These are phyloP conservation scores for Cerceris ruficornis DNA, from an alignment of 2,888 invertebrate species.

Conservation along the genomic window DNA sequence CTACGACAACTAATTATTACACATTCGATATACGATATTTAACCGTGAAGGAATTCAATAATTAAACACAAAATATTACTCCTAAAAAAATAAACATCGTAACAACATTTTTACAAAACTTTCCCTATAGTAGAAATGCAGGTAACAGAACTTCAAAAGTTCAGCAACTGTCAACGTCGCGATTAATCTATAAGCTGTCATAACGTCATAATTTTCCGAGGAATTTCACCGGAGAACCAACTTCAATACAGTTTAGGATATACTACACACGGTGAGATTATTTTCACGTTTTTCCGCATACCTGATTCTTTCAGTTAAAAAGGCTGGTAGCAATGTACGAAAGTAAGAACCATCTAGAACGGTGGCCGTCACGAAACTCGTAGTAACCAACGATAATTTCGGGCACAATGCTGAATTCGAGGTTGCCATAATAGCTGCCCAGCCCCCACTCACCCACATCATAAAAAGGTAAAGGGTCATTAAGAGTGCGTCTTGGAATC, in stretches of 20 bases:
- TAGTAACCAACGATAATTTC: constrained; percentile 62
- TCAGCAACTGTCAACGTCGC: too few relatives aligned
- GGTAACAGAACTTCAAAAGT: too few relatives aligned
- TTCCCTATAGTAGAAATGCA: too few relatives aligned
- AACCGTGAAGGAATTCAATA: too few relatives aligned
- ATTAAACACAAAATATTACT: too few relatives aligned
- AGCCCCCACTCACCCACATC: constrained; percentile 66
- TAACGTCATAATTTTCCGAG: neutral
- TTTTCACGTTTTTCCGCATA: constrained; percentile 3
- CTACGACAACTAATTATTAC: too few relatives aligned
- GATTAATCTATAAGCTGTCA: too few relatives aligned
- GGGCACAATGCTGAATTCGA: constrained; percentile 70
- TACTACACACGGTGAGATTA: too few relatives aligned
- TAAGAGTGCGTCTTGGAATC: neutral
- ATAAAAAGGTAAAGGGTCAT: constrained; percentile 54
- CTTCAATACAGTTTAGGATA: too few relatives aligned
- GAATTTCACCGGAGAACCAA: neutral
- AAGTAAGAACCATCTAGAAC: constrained; percentile 59
- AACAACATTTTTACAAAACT: too few relatives aligned
- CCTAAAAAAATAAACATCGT: too few relatives aligned
- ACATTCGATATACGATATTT: too few relatives aligned
- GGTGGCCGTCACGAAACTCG: constrained; percentile 65
- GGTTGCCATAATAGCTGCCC: constrained; percentile 73
- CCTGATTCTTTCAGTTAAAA: constrained; percentile 18
- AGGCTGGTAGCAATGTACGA: constrained; percentile 23